These are phyloP conservation scores for Bombylius discolor DNA, from an alignment of 2,888 invertebrate genomes.

Conservation along the genomic window DNA sequence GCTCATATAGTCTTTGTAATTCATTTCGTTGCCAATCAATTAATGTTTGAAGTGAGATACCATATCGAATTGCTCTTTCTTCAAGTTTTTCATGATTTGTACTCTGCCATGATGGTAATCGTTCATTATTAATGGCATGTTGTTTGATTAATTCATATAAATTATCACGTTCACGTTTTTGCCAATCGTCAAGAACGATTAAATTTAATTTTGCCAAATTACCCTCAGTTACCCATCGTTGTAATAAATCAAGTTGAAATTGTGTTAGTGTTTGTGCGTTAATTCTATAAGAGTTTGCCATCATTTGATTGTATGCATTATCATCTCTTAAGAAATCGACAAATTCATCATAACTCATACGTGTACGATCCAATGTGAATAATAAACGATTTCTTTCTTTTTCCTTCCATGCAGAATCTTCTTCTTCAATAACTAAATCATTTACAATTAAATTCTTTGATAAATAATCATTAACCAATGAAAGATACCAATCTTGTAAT, in stretches of 20 bases:
- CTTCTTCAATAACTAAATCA: not conserved
- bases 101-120: slow-evolving; percentile 26
- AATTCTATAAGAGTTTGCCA: slow-evolving; percentile 23
- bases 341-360: slow-evolving; percentile 26
- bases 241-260: slow-evolving; percentile 22
- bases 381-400: slow-evolving; percentile 25
- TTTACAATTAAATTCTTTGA: not conserved
- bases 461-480: not conserved
- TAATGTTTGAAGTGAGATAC: slow-evolving; percentile 21
- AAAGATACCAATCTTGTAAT: slow-evolving; percentile 28
- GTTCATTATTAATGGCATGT: slow-evolving; percentile 24
- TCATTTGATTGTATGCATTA: slow-evolving; percentile 20
- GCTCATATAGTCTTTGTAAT: slow-evolving; percentile 22
- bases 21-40: slow-evolving; percentile 28
- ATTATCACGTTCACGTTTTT: slow-evolving; percentile 28
- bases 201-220: slow-evolving; percentile 23
- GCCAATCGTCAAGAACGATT: slow-evolving; percentile 24
- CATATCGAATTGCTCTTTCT: slow-evolving; percentile 19
- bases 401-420: slow-evolving; percentile 21
- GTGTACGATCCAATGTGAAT: slow-evolving; percentile 23
- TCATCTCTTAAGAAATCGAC: slow-evolving; percentile 24
- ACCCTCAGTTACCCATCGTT: slow-evolving; percentile 20
- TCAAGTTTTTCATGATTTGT: slow-evolving; percentile 19
- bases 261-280: slow-evolving; percentile 20
- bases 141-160: slow-evolving; percentile 27